phyloP scores from a whole-genome alignment of 2,888 invertebrate species.

The Ormia ochracea region DNA sequence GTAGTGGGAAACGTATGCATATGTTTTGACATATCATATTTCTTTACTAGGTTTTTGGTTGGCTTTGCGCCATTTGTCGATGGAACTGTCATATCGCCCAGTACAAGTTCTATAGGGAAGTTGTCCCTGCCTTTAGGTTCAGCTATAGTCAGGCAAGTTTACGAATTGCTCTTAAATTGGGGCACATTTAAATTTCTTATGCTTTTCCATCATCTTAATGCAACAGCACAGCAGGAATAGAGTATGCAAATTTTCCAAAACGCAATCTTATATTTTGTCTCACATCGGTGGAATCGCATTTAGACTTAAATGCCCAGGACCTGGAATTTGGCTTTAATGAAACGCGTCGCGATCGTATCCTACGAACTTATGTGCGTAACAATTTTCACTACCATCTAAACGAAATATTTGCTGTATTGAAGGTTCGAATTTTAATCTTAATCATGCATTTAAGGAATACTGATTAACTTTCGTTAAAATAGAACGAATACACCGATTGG shows the following conservation, averaged over 20 bases:
- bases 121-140: conserved; percentile 75
- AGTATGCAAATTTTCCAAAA: conserved; percentile 88
- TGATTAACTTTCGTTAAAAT: no score
- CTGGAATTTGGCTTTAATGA: conserved; percentile 95
- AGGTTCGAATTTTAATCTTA: conserved; percentile 69
- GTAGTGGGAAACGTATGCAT: conserved; percentile 24
- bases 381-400: conserved; percentile 96
- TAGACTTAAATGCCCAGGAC: conserved; percentile 88
- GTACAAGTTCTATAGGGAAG: conserved; percentile 72
- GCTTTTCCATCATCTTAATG: background rate
- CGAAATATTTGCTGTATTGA: conserved; percentile 94
- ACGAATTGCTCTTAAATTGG: background rate
- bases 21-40: conserved; percentile 45
- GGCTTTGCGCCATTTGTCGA: conserved; percentile 97
- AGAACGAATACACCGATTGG: conserved; percentile 98
- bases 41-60: conserved; percentile 82
- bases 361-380: conserved; percentile 94
- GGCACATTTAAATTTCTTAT: background rate
- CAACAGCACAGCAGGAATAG: conserved; percentile 82
- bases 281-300: conserved; percentile 88
- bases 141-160: conserved; percentile 78
- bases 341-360: conserved; percentile 88
- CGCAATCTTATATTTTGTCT: conserved; percentile 90
- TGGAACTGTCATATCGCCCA: conserved; percentile 87
- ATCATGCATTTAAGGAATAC: background rate